Base-by-base conservation (phyloP, 2,113 vertebrate species). In the Grantiella picta region DNA sequence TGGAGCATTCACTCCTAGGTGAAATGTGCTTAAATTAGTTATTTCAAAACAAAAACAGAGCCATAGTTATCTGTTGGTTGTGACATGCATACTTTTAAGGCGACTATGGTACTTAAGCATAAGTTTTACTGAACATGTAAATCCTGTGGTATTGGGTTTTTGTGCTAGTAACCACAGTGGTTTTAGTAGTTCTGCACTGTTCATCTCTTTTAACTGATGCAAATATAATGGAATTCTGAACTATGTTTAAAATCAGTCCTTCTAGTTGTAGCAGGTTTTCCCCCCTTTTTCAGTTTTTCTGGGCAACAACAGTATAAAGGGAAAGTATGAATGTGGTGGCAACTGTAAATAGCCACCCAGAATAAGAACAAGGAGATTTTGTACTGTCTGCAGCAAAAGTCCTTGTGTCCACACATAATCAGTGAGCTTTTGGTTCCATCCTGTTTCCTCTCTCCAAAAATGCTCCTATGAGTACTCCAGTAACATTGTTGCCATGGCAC, bases 401-500 rank as follows among this genome's bases (percentile, higher is more conserved):
- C 38, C 42, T 40, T 24, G n/a, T 35, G 44, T 28, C 50, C 66
- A 42, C 45, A 49, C 12, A 75, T 31, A 78, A 72, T 13, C 36
- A 33, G 15, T 16, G 28, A 87, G 42, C 45, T 89, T 81, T 91
- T 82, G 21, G 33, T 89, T 80, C 79, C 66, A 50, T n/a, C 29
- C 15, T 29, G 15, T 40, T 95, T 42, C 31, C 9, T 42, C 38
- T 57, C 44, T 65, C 89, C 3, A 8, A 77, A 89, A 94, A 68
- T 24, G 54, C 42, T 92, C 20, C 78, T 42, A 5, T 31, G 57
- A 49, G 25, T 75, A 83, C 45, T 72, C 42, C 38, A 54, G 70
- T 61, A 91, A 82, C 59, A 73, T 18, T 60, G 94, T 95, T 97
- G 87, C 95, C 78, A 94, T 95, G 87, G 91, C 63, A 95, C 29